Base-by-base conservation (phyloP, 2,113 vertebrate species). In the Ploceus nigricollis region DNA sequence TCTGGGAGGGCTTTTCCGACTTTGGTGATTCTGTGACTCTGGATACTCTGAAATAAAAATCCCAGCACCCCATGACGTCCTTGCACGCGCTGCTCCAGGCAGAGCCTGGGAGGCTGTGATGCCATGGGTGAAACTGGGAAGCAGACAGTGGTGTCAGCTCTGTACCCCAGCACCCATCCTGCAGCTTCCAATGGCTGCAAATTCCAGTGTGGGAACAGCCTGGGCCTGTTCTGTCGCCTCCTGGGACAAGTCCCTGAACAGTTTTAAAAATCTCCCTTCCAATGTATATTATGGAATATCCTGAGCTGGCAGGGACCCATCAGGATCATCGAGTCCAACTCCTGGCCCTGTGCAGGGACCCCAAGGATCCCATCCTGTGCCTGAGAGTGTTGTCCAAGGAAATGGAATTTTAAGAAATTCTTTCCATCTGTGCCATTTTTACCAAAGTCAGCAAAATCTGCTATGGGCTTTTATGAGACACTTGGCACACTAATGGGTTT, bases 81-180 rank as follows among this genome's bases (percentile, higher is more conserved):
- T 6, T 1, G 47, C 7, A 33, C 1, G 1, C 1, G 0, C 2
- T 0, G 1, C 39, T 42, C 23, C 23, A 11, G 64, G 82, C 14
- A 48, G 60, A 35, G 20, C 8, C 45, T 22, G 21, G 18, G 9
- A 21, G 4, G 11, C 42, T 54, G 37, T 11, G n/a, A 30, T 2
- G 14, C 21, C 16, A 7, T 3, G 30, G 60, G 47, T 31, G 18
- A 1, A 61, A 13, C 6, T 1, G 6, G 66, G 58, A 19, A 71
- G 48, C 45, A 20, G 35, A 28, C 0, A 1, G 58, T 3, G 6
- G 8, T 1, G 24, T 7, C n/a, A 13, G 8, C 51, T 21, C 58
- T 8, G 12, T 3, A 9, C 6, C 13, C 30, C 73, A 24, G 8
- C 45, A 48, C 23, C 27, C 1, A 18, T 6, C 4, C 45, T 4